Evolutionary conservation across 2,797 vertebrate genomes (phyloP).

Genomic region (Darevskia nairensis): DNA sequence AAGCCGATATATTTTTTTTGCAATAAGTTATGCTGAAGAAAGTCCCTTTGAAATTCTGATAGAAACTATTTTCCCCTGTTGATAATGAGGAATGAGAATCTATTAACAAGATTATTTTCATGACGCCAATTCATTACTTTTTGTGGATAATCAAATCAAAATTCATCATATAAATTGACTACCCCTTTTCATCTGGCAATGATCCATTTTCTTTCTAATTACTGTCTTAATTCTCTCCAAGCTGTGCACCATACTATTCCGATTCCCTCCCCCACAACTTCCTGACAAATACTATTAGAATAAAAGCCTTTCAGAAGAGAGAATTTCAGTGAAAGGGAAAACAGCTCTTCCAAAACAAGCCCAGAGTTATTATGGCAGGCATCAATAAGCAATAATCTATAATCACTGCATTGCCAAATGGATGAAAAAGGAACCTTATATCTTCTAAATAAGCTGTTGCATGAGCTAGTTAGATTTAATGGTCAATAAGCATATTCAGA

Average conservation of each 20-base stretch:
- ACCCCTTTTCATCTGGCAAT: constrained; percentile 59
- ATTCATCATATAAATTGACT: constrained; percentile 67
- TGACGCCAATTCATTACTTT: constrained; percentile 59
- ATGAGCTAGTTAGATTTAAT: constrained; percentile 23
- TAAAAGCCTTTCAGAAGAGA: constrained; percentile 7
- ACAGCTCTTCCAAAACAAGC: constrained; percentile 33
- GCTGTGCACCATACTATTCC: constrained; percentile 25
- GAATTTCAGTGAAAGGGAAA: background rate
- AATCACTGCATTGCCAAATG: constrained; percentile 25
- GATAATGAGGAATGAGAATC: constrained; percentile 71
- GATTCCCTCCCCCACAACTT: rapidly evolving
- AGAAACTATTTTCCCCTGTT: constrained; percentile 47
- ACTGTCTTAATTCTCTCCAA: constrained; percentile 61
- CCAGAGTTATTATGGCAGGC: constrained; percentile 17
- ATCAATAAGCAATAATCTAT: constrained; percentile 40
- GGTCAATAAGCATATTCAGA: background rate
- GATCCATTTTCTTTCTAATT: constrained; percentile 71
- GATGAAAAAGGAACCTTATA: constrained; percentile 35
- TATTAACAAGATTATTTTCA: constrained; percentile 68
- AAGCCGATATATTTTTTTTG: constrained; percentile 32
- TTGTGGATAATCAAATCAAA: constrained; percentile 71
- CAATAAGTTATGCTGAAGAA: constrained; percentile 22
- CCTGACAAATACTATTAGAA: constrained; percentile 30
- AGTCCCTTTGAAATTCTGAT: constrained; percentile 45
- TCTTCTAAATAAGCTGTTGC: constrained; percentile 18